These are phyloP conservation scores for Siderastrea siderea DNA, from an alignment of 92 coral and sea anemone species.

Conservation along the genomic window DNA sequence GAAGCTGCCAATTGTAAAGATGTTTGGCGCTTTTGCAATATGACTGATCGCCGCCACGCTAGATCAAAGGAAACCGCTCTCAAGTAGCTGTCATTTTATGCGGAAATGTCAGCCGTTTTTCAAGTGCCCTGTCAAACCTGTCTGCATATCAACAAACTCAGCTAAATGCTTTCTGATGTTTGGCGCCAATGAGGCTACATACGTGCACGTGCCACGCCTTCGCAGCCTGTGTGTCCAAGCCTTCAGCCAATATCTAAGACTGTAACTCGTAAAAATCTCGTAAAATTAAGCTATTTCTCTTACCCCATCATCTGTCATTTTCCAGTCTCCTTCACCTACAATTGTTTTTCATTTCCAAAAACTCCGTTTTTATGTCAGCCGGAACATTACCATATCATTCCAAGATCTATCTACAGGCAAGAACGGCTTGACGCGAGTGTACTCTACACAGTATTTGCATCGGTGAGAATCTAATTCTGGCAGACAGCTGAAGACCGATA, in stretches of 20 bases:
- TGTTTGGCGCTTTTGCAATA: constrained; percentile 76
- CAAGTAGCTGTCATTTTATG: constrained; percentile 83
- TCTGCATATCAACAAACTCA: constrained; percentile 65
- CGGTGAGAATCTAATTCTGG: background rate
- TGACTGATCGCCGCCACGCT: constrained; percentile 74
- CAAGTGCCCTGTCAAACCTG: constrained; percentile 76
- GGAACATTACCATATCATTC: constrained; percentile 1
- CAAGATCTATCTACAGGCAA: too few relatives aligned
- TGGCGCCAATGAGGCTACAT: constrained; percentile 58
- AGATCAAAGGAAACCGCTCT: constrained; percentile 87
- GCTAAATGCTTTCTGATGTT: constrained; percentile 54
- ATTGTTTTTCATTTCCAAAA: background rate
- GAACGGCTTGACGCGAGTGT: background rate
- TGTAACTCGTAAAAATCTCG: background rate
- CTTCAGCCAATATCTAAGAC: constrained; percentile 6
- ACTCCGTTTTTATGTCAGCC: background rate
- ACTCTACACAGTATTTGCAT: background rate
- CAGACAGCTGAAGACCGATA: constrained; percentile 6
- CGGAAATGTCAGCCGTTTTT: constrained; percentile 91
- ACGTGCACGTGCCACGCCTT: constrained; percentile 38
- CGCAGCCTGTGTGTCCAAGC: constrained; percentile 14
- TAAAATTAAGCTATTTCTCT: background rate
- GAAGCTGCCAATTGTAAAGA: constrained; percentile 67
- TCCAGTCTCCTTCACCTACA: background rate
- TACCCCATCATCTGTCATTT: background rate